These are phyloP conservation scores for Catostylus mosaicus DNA, from an alignment of 30 jellyfish, hydroid and myxozoan species.

Conservation along the genomic window DNA sequence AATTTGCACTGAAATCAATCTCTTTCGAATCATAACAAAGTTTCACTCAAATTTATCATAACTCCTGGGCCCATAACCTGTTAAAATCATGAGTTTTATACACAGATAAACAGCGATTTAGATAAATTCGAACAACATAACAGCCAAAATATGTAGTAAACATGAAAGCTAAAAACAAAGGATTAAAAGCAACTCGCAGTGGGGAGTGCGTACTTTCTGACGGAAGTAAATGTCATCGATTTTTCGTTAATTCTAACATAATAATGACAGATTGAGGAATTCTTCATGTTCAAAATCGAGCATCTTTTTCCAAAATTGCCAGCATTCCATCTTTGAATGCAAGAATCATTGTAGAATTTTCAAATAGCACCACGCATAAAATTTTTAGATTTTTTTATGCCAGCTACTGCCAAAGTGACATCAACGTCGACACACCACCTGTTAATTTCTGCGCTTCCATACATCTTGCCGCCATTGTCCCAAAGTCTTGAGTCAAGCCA, in stretches of 20 bases:
- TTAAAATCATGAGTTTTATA: no score
- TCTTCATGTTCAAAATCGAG: conserved; percentile 22
- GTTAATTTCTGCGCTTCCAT: conserved; percentile 28
- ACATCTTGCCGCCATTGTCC: conserved; percentile 44
- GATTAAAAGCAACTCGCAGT: no score
- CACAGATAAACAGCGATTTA: no score
- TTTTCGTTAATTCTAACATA: conserved; percentile 50
- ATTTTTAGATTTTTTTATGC: conserved; percentile 17
- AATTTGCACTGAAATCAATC: no score
- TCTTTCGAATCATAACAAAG: no score
- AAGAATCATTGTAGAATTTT: conserved; percentile 7
- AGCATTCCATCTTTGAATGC: conserved; percentile 40
- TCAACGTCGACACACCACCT: conserved; percentile 34
- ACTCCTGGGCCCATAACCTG: no score
- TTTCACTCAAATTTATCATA: no score
- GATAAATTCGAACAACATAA: no score
- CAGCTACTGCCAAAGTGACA: conserved; percentile 43
- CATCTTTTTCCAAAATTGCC: conserved; percentile 30
- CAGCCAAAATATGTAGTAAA: no score
- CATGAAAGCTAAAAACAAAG: no score
- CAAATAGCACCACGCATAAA: conserved; percentile 17
- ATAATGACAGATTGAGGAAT: conserved; percentile 39
- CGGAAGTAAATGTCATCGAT: no score
- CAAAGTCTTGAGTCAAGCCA: conserved; percentile 44
- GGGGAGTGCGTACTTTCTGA: no score